Percentiles rank a stretch among this genome's conserved stretches.
Conservation (phyloP, 2,888 invertebrate genomes). For the Diadegma fenestrale region DNA sequence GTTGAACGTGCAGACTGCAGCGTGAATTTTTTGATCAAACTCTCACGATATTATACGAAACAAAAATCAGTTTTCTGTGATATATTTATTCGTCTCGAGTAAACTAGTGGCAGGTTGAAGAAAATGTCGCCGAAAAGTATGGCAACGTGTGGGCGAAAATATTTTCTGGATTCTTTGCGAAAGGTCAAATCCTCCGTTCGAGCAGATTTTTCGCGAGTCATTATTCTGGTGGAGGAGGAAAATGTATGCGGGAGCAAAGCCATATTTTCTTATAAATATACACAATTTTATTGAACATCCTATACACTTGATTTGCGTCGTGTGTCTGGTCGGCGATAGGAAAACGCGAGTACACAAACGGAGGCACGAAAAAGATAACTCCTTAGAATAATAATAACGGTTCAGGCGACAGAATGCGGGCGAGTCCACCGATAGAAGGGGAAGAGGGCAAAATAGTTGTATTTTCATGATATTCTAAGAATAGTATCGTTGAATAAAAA, state of each 20-base stretch:
- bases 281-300: background rate
- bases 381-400: background rate
- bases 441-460: background rate
- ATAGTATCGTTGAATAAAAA: background rate
- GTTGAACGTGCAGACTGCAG: no score
- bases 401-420: background rate
- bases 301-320: background rate
- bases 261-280: background rate
- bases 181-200: background rate
- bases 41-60: background rate
- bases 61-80: background rate
- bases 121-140: background rate
- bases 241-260: background rate
- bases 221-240: background rate
- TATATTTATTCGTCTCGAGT: background rate
- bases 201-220: background rate
- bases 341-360: background rate
- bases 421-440: background rate
- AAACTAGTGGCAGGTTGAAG: background rate
- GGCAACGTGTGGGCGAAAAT: background rate
- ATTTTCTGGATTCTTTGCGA: background rate
- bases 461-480: background rate
- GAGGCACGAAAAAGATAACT: background rate
- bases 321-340: background rate
- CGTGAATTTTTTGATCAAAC: background rate